Evolutionary conservation across 64 coral and sea anemone genomes (phyloP).

Genomic region (Porites lutea): DNA sequence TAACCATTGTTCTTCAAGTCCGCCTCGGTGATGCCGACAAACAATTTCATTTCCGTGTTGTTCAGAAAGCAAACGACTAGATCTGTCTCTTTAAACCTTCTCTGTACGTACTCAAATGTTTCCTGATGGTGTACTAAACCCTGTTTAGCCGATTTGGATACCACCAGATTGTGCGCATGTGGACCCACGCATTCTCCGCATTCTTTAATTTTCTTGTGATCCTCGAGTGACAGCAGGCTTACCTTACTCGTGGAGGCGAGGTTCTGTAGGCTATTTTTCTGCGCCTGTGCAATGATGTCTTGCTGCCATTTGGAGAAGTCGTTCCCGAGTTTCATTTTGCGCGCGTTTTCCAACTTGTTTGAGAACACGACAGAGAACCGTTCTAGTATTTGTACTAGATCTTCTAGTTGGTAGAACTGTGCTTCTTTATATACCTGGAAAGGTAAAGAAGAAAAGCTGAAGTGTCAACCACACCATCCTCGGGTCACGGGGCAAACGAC

Average conservation of each 20-base stretch:
- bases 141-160: constrained; percentile 53
- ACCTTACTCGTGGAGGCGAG: constrained; percentile 64
- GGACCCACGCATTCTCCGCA: constrained; percentile 73
- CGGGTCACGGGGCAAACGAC: too few species aligned
- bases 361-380: constrained; percentile 84
- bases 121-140: constrained; percentile 70
- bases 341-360: constrained; percentile 78
- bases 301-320: constrained; percentile 82
- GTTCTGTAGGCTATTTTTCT: constrained; percentile 79
- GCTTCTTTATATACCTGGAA: constrained; percentile 88
- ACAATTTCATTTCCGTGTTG: constrained; percentile 56
- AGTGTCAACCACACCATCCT: too few species aligned
- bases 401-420: constrained; percentile 79
- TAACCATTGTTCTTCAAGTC: constrained; percentile 77
- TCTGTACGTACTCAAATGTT: constrained; percentile 69
- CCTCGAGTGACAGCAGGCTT: constrained; percentile 75
- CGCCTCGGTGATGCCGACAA: constrained; percentile 60
- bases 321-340: constrained; percentile 78
- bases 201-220: constrained; percentile 71
- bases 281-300: constrained; percentile 66
- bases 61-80: constrained; percentile 62
- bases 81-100: constrained; percentile 56
- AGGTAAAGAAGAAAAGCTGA: not conserved
- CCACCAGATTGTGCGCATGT: constrained; percentile 71
- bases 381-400: constrained; percentile 76